Base-by-base conservation (phyloP, 2,113 vertebrate species). In the Perca flavescens region DNA sequence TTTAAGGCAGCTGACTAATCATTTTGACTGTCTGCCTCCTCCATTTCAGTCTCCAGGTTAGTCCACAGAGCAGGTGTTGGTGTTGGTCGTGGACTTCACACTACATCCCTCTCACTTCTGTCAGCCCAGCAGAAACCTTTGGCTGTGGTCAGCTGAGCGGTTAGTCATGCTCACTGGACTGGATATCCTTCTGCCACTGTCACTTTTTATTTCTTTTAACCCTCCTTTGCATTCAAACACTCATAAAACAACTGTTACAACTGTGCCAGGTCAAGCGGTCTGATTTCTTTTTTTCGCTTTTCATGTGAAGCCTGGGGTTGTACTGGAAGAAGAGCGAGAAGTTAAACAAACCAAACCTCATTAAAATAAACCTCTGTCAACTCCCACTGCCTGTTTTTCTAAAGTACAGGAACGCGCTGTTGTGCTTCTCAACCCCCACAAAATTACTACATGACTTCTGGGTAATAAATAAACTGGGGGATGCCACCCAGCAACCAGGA, bases 401-500 rank as follows among this genome's bases (percentile, higher is more conserved):
- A 25, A 60, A 43, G 60, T 83, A 61, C 79, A 91, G 88, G 87
- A 90, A 92, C 88, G 85, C 14, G 47, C 61, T 67, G 76, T 90
- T 68, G 11, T 47, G 83, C 81, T 61, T 82, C 77, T 82, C 50
- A 25, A 67, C 89, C 78, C 84, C 83, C 79, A 6, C 77, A 83
- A 60, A 62, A 43, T 61, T 79, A 34, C 89, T 73, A 54, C 68
- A 73, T 67, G 78, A 76, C 87, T 86, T 80, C 82, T 91, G 87
- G 87, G 91, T 93, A 91, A 89, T 92, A 84, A 93, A 90, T 89
- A 84, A 93, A 84, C 64, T 1, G 76, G 77, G 77, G 80, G 79
- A 86, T 89, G 76, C 78, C 88, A 79, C 84, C 86, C 62, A 77
- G 86, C 82, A 52, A 64, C 75, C 77, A 74, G 62, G 68, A 78